Evolutionary conservation across 2,113 vertebrate species (phyloP).

Genomic region (Scolopax mira): DNA sequence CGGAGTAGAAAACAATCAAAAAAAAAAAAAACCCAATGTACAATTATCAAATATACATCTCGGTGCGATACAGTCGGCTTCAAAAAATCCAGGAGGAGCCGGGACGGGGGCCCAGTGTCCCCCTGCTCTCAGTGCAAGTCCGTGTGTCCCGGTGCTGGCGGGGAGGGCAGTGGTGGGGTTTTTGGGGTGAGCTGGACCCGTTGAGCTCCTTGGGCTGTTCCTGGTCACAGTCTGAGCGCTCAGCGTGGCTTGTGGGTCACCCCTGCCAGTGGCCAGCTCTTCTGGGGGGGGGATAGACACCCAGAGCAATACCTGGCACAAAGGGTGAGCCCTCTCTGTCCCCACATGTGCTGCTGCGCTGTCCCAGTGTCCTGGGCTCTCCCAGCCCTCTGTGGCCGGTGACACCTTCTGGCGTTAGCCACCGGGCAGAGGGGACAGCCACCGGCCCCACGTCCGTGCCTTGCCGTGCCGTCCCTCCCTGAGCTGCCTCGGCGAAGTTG

Average conservation of each 20-base stretch:
- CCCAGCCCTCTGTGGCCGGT: not conserved
- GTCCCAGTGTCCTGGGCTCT: not conserved
- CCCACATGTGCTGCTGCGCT: accelerated
- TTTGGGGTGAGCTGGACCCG: not conserved
- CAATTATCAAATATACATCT: conserved; percentile 53
- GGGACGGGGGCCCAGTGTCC: not conserved
- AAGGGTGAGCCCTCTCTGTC: not conserved
- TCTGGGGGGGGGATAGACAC: not conserved
- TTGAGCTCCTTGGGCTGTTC: not conserved
- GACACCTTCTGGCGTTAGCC: not conserved
- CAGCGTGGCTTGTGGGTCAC: not conserved
- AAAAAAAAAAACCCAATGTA: not conserved
- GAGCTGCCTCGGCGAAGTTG: conserved; percentile 8
- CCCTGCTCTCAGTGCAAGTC: conserved; percentile 54
- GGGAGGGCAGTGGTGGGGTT: not conserved
- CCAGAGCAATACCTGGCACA: not conserved
- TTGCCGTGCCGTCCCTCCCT: not conserved
- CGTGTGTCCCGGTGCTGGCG: not conserved
- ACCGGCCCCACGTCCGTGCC: accelerated
- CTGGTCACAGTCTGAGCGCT: not conserved
- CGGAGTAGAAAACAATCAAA: not conserved
- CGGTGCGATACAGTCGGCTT: not conserved
- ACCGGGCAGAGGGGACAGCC: not conserved
- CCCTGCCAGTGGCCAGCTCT: accelerated
- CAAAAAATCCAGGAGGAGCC: not conserved